phyloP scores from a whole-genome alignment of 2,888 invertebrate genomes.

The Rhimphoctona megacephalus region DNA sequence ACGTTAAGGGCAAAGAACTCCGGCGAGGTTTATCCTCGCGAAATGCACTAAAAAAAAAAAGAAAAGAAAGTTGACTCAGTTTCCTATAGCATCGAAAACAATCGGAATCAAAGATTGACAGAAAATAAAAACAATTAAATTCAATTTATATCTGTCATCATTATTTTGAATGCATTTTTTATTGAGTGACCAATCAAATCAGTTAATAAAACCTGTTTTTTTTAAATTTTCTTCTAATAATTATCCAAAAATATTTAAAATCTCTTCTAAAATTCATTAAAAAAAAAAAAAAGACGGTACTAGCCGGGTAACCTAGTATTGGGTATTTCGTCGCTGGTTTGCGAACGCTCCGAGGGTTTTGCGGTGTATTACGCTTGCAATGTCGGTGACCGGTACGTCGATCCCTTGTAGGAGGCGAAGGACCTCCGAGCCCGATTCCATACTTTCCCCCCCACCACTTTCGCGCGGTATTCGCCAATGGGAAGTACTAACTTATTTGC shows the following conservation, averaged over 20 bases:
- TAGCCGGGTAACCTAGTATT: constrained; percentile 80
- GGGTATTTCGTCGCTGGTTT: constrained; percentile 67
- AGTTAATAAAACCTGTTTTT: not conserved
- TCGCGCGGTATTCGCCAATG: constrained; percentile 63
- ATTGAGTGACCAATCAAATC: no score
- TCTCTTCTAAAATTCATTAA: constrained; percentile 72
- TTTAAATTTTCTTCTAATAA: not conserved
- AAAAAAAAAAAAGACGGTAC: constrained; percentile 74
- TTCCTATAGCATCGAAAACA: not conserved
- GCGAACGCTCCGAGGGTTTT: constrained; percentile 11
- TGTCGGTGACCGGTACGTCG: constrained; percentile 81
- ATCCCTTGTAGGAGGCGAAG: constrained; percentile 76
- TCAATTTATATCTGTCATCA: not conserved
- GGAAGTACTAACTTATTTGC: constrained; percentile 67
- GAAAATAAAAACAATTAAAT: no score
- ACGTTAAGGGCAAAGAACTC: constrained; percentile 78
- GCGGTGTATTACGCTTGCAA: constrained; percentile 68
- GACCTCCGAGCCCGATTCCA: constrained; percentile 63
- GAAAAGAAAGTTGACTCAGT: not conserved
- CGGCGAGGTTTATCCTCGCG: constrained; percentile 56
- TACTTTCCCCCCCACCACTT: constrained; percentile 28
- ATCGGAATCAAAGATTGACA: not conserved
- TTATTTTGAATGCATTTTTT: not conserved
- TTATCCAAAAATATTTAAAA: not conserved
- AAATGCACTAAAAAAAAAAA: not conserved